These are phyloP conservation scores for Lasioglossum vierecki DNA, from an alignment of 2,888 invertebrate genomes.

Conservation along the genomic window DNA sequence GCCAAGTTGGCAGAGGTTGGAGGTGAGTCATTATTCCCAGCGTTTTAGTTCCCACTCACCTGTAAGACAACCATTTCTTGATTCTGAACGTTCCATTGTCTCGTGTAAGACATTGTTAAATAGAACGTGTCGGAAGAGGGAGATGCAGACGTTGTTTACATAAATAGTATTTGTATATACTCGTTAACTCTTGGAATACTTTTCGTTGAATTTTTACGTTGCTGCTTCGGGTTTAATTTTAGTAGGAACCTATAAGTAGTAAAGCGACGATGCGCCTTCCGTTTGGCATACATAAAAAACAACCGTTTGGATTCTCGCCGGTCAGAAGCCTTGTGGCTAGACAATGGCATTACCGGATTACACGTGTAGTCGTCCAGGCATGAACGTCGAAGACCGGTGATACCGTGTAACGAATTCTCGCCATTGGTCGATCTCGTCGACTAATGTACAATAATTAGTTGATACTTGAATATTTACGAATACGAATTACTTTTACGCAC, in stretches of 20 bases:
- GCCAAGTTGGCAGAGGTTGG: constrained; percentile 86
- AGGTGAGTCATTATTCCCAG: constrained; percentile 84
- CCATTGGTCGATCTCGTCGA: background rate
- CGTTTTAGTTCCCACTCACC: constrained; percentile 31
- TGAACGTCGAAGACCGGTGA: constrained; percentile 22
- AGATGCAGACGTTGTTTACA: background rate
- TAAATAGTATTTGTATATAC: background rate
- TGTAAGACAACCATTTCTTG: constrained; percentile 11
- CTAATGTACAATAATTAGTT: background rate
- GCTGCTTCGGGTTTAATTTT: background rate
- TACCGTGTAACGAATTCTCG: constrained; percentile 8
- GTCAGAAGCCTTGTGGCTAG: constrained; percentile 36
- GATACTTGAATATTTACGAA: background rate
- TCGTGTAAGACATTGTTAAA: background rate
- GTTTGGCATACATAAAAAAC: constrained; percentile 10
- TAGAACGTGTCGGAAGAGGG: background rate
- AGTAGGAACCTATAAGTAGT: background rate
- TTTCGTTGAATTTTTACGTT: background rate
- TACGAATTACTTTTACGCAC: background rate
- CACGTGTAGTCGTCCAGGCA: constrained; percentile 36
- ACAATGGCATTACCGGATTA: constrained; percentile 43
- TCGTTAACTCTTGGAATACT: background rate
- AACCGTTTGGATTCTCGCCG: constrained; percentile 8
- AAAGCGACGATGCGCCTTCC: background rate
- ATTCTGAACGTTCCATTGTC: background rate